Conservation (phyloP, 2,113 vertebrate species). For the Sylvicapra grimmia region DNA sequence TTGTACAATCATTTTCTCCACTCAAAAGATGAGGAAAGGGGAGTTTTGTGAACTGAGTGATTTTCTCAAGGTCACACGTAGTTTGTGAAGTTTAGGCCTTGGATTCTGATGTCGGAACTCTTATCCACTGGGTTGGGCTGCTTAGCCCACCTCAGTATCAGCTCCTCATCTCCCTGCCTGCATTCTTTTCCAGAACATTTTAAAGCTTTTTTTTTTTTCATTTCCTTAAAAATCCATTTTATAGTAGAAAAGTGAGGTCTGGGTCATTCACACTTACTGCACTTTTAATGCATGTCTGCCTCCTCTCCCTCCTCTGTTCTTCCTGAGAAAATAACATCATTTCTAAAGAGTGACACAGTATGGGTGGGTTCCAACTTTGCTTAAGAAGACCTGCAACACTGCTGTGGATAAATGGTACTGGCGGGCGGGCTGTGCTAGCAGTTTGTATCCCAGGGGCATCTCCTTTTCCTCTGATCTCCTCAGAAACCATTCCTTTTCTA, state of each 20-base stretch:
- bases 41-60: background rate
- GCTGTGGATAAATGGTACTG: too few species aligned
- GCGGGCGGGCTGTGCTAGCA: background rate
- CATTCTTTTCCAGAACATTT: background rate
- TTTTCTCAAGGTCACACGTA: background rate
- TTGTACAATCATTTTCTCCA: background rate
- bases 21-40: background rate
- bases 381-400: background rate
- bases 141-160: background rate
- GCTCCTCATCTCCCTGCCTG: background rate
- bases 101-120: background rate
- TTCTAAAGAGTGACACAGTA: background rate
- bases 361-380: background rate
- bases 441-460: accelerated
- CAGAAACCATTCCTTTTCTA: background rate
- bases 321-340: background rate
- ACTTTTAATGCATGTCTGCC: background rate
- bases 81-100: background rate
- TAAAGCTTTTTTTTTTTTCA: accelerated
- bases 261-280: background rate
- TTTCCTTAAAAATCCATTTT: background rate
- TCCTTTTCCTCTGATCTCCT: background rate
- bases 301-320: background rate
- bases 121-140: too few species aligned
- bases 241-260: background rate